Percentiles rank a stretch among this genome's conserved stretches.
phyloP scores from a whole-genome alignment of 2,888 invertebrate genomes.

The Diplolepis rosae region DNA sequence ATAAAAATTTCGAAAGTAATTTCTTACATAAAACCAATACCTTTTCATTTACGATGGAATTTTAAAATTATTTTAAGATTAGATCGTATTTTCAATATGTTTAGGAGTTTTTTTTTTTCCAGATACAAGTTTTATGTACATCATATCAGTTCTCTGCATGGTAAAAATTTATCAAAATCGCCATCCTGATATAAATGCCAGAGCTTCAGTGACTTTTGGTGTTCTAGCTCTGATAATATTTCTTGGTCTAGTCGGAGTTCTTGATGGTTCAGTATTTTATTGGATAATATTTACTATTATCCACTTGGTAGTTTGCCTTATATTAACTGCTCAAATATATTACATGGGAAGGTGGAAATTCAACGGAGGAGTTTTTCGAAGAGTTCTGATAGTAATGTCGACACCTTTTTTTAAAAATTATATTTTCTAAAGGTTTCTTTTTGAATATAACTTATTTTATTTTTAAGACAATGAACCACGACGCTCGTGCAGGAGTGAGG shows the following conservation, averaged over 20 bases:
- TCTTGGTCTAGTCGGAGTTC: conserved; percentile 81
- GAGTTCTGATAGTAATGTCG: conserved; percentile 61
- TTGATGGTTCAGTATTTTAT: conserved; percentile 80
- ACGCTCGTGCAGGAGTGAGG: conserved; percentile 72
- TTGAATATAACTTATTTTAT: not conserved
- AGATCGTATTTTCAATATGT: too few species aligned
- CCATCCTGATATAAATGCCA: conserved; percentile 91
- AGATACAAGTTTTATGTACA: conserved; percentile 96
- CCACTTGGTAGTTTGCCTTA: conserved; percentile 80
- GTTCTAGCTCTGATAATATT: conserved; percentile 86
- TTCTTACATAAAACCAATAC: too few species aligned
- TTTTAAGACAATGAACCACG: conserved; percentile 65
- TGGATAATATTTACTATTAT: conserved; percentile 83
- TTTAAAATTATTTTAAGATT: too few species aligned
- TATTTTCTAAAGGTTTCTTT: conserved; percentile 16
- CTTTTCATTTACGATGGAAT: too few species aligned
- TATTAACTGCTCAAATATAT: conserved; percentile 83
- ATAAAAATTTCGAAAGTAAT: too few species aligned
- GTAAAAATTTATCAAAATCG: conserved; percentile 90
- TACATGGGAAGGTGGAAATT: conserved; percentile 84
- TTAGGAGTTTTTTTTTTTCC: conserved; percentile 67
- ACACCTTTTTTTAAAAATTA: not conserved
- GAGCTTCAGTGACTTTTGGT: conserved; percentile 86
- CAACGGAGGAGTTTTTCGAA: conserved; percentile 63
- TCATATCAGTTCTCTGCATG: conserved; percentile 89